Conservation (phyloP, 2,888 invertebrate species). For the Sinodicranocentrus sp. region DNA sequence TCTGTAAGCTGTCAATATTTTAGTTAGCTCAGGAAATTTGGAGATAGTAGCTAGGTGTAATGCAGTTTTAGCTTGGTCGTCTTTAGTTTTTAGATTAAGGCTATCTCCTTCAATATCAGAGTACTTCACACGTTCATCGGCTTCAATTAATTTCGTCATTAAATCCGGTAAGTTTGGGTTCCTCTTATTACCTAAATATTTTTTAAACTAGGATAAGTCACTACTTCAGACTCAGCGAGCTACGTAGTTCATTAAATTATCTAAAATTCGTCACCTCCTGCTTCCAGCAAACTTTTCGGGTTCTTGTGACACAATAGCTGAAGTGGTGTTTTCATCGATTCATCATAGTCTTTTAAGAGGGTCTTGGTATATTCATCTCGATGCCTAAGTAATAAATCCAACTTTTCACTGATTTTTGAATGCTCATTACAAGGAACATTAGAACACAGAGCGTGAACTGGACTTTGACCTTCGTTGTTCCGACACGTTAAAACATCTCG, state of each 20-base stretch:
- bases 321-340: not conserved
- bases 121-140: not conserved
- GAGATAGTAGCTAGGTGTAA: conserved; percentile 27
- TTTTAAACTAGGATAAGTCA: no score
- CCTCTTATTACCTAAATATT: not conserved
- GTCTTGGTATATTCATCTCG: not conserved
- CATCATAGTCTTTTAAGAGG: not conserved
- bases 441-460: conserved; percentile 24
- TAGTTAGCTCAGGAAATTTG: not conserved
- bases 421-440: conserved; percentile 38
- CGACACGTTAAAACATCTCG: no score
- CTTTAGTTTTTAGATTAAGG: no score
- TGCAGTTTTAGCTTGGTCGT: conserved; percentile 1
- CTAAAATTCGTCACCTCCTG: no score
- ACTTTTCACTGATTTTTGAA: not conserved
- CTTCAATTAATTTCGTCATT: not conserved
- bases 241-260: no score
- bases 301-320: conserved; percentile 30
- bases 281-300: no score
- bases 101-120: no score
- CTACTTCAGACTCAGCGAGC: no score
- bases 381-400: not conserved
- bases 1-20: conserved; percentile 9
- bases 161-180: not conserved
- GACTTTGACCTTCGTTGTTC: conserved; percentile 11